Conservation (phyloP, 2,113 vertebrate species). For the Sisor rabdophorus region DNA sequence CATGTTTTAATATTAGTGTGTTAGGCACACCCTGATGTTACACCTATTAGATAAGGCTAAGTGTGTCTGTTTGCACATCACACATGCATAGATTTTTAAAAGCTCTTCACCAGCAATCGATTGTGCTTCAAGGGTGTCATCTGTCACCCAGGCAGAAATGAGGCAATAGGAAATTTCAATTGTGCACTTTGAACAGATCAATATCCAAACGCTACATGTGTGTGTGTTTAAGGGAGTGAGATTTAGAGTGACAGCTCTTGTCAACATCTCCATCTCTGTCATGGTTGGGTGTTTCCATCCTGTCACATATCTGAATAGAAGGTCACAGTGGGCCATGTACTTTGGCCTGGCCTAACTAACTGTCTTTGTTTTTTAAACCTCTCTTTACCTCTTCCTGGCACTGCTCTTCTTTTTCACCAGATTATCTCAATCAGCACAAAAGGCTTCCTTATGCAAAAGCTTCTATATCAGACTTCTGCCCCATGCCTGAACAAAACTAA, state of each 20-base stretch:
- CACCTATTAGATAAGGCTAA: background rate
- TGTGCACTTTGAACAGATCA: slow-evolving; percentile 3
- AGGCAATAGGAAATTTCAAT: slow-evolving; percentile 25
- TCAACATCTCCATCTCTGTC: slow-evolving; percentile 50
- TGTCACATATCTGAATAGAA: slow-evolving; percentile 42
- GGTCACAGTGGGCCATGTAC: slow-evolving; percentile 39
- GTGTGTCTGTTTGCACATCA: background rate
- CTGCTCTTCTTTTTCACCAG: slow-evolving; percentile 13
- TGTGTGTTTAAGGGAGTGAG: slow-evolving; percentile 10
- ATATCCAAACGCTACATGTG: background rate
- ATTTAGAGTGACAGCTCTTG: slow-evolving; percentile 47
- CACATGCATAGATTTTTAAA: background rate
- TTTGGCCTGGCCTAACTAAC: slow-evolving; percentile 36
- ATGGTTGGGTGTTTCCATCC: slow-evolving; percentile 32
- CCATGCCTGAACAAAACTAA: slow-evolving; percentile 34
- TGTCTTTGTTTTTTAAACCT: slow-evolving; percentile 31
- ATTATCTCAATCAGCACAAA: slow-evolving; percentile 7
- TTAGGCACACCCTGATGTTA: background rate
- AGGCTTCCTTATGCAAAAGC: background rate
- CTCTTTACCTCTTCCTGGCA: slow-evolving; percentile 4
- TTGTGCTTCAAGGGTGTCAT: slow-evolving; percentile 20
- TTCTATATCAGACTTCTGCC: slow-evolving; percentile 20
- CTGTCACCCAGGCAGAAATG: slow-evolving; percentile 18
- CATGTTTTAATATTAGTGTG: background rate
- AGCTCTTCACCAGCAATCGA: slow-evolving; percentile 2